Base-by-base conservation (phyloP, 37 sponge, comb jelly and placozoan genomes). In the Crambe crambe region DNA sequence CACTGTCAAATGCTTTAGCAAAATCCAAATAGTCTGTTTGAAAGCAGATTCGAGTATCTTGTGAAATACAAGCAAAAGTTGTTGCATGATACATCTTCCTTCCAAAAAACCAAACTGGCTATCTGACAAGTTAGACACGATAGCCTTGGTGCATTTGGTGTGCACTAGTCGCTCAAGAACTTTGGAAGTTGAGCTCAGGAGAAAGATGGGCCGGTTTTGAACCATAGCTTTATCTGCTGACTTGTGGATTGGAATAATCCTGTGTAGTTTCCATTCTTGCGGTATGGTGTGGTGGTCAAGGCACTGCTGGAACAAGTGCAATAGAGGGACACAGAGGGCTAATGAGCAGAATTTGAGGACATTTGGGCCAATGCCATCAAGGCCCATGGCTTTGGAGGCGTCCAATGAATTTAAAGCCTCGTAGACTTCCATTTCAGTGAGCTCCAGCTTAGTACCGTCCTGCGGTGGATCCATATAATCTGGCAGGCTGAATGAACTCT, bases 1-100 rank as follows among this genome's bases (percentile, higher is more conserved):
- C 76, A 63, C 57, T 60, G 39, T 83, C 75, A 44, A 83, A 83
- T 47, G 83, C 68, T 51, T 74, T 83, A 2, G 27, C 51, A 35
- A 83, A 73, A 65, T 83, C 75, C 5, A 83, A n/a, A 30, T 65
- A 62, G 30, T 0, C 2, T 74, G 56, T 29, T 34, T 29, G 54
- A 1, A 18, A 76, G 38, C 3, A 31, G 66, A 32, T 2, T 29
- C 31, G 30, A 31, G 35, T 8, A 29, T 65, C 9, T 5, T 31
- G 2, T 5, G 25, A 30, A 31, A 65, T 18, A 65, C 25, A 34
- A 29, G 3, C 2, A 34, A 30, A 17, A 65, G 66, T 18, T 65
- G 66, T 5, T 65, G 35, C 9, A 65, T 2, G 6, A 26, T 58
- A 26, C 26, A 58, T 2, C 21, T 4, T 58, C 59, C 59, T 12